Evolutionary conservation across 2,797 vertebrate species (phyloP).

Genomic region (Arrhamphus sclerolepis): DNA sequence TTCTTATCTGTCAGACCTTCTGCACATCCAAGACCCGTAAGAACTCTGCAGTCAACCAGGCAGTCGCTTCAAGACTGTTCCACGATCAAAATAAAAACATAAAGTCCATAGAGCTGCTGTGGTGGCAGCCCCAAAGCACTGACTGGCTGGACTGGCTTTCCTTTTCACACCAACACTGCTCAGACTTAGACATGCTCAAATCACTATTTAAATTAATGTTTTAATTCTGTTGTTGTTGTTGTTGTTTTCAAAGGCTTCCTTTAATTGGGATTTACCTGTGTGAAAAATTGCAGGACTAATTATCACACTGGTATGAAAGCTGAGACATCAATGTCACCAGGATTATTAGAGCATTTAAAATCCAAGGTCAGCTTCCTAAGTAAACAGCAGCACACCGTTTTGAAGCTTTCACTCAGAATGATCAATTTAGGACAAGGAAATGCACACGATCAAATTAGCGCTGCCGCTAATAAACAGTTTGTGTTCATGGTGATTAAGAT

Average conservation of each 20-base stretch:
- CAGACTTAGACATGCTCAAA: no score
- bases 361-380: conserved; percentile 65
- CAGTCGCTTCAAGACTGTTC: no score
- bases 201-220: no score
- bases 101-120: no score
- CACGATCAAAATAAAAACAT: no score
- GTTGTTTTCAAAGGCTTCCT: not conserved
- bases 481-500: conserved; percentile 35
- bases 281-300: conserved; percentile 7
- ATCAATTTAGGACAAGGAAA: not conserved
- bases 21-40: no score
- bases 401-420: not conserved
- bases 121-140: no score
- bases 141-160: no score
- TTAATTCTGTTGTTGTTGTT: no score
- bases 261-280: not conserved
- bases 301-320: not conserved
- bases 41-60: no score
- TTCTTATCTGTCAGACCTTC: no score
- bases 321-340: not conserved
- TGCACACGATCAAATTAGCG: not conserved
- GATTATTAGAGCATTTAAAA: conserved; percentile 39
- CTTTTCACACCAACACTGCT: no score
- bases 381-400: not conserved
- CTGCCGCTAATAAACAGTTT: conserved; percentile 11